Percentiles rank a stretch among this genome's conserved stretches.
Conservation (phyloP, 2,797 vertebrate species). For the Coregonus sp. region DNA sequence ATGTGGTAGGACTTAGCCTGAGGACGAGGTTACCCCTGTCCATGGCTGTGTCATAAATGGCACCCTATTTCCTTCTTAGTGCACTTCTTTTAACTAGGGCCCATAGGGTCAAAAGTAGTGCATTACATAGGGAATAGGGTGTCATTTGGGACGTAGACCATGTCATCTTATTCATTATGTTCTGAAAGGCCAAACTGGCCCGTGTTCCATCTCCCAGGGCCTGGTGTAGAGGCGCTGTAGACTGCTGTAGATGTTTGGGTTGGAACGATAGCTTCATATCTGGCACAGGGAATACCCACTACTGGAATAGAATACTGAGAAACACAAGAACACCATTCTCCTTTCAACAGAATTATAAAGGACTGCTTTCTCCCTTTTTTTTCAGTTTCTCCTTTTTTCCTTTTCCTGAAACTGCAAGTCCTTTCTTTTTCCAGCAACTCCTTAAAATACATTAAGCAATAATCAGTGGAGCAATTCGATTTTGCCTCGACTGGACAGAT, state of each 20-base stretch:
- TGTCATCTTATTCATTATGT: conserved; percentile 1
- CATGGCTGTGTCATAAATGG: not conserved
- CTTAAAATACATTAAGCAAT: conserved; percentile 54
- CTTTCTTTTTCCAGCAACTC: conserved; percentile 51
- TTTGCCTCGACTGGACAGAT: conserved; percentile 55
- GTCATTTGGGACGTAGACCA: not conserved
- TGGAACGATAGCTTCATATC: conserved; percentile 68
- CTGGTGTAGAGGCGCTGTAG: conserved; percentile 36
- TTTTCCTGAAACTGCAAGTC: conserved; percentile 65
- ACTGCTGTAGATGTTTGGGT: conserved; percentile 72
- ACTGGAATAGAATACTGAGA: conserved; percentile 71
- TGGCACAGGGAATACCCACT: conserved; percentile 51
- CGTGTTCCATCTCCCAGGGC: conserved; percentile 61
- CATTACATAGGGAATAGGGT: not conserved
- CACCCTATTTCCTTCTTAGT: not conserved
- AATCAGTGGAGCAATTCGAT: conserved; percentile 74
- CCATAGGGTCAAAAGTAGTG: not conserved
- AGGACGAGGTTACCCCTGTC: too few relatives aligned
- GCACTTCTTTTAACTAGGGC: too few relatives aligned
- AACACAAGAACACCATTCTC: conserved; percentile 60
- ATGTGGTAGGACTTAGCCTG: too few relatives aligned
- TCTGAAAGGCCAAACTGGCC: conserved; percentile 47
- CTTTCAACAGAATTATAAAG: conserved; percentile 49
- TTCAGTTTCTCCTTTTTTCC: not conserved
- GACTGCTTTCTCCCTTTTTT: conserved; percentile 47